Evolutionary conservation across 2,113 vertebrate genomes (phyloP), one percentile per base, ranked within the genome.

Genomic region (Haplotaxodon microlepis): DNA sequence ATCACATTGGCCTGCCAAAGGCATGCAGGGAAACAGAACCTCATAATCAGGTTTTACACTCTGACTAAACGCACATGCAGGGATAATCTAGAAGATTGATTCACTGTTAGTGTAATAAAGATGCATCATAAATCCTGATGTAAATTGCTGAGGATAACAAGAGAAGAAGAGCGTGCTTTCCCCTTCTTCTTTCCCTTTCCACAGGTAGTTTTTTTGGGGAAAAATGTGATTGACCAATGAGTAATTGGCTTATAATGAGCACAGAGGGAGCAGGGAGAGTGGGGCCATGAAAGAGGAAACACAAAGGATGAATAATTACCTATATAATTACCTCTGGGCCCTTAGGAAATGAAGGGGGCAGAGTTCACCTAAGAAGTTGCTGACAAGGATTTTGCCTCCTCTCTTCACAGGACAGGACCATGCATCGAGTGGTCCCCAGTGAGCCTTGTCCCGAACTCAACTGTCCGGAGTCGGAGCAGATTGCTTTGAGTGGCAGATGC

Each of bases 391-490:
- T 90, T 82, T 88, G 84, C 86, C 9, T 87, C 7, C 78, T 80
- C 13, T 47, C 47, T 24, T 89, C 91, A 84, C 94, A 99, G 99
- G 96, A 97, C 73, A 96, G 96, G 91, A 98, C 96, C 63, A 98
- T 99, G 99, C 98, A 97, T 73, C 97, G 97, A 87, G 92, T 97
- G 80, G 94, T 96, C 14, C 97, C 94, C 93, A 87, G 92, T 3
- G 89, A 94, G 8, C 96, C 92, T 10, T 99, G 99, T 87, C 93
- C 97, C 4, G 73, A 94, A 83, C 96, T 98, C 92, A 97, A 93
- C 88, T 99, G 99, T 90, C 96, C 97, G 1, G 97, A 98, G 85
- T 97, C 97, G 4, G 97, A 98, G 40, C 98, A 98, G 96, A 97
- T 99, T 59, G 94, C 97, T 29, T 92, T 99, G 91, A 97, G 95